Evolutionary conservation across 2,797 vertebrate species (phyloP).

Genomic region (Mormyrops attenuatus): DNA sequence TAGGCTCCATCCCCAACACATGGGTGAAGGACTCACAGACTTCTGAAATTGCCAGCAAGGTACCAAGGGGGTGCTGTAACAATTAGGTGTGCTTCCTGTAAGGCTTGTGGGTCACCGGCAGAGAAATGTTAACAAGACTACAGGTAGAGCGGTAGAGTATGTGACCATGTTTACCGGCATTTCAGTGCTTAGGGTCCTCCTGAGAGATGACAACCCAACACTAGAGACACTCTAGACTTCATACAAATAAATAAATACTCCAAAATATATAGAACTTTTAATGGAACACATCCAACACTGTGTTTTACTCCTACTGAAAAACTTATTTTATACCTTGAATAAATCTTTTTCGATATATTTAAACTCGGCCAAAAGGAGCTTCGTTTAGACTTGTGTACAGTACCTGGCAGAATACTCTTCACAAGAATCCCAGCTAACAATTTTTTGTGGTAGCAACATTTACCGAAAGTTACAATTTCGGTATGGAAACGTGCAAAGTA

Average conservation of each 20-base stretch:
- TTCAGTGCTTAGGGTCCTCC: not conserved
- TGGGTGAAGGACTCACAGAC: not conserved
- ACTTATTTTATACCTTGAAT: not conserved
- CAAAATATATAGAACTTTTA: not conserved
- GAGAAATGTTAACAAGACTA: not conserved
- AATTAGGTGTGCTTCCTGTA: not conserved
- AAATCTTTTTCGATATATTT: too few species aligned
- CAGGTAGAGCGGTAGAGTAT: not conserved
- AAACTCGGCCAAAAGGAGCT: too few species aligned
- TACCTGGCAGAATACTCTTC: too few species aligned
- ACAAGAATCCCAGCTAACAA: too few species aligned
- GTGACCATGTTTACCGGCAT: not conserved
- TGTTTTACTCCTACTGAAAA: not conserved
- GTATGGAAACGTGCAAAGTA: too few species aligned
- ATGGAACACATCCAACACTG: not conserved
- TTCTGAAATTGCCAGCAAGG: not conserved
- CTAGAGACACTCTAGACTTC: not conserved
- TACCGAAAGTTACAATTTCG: too few species aligned
- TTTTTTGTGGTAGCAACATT: too few species aligned
- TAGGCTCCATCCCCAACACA: not conserved
- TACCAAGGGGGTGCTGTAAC: not conserved
- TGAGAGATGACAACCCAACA: not conserved
- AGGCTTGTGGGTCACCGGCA: not conserved
- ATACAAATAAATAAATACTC: not conserved
- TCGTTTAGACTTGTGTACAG: too few species aligned